Evolutionary conservation across 1,140 invertebrate genomes (phyloP).

Genomic region (Caerostris darwini): DNA sequence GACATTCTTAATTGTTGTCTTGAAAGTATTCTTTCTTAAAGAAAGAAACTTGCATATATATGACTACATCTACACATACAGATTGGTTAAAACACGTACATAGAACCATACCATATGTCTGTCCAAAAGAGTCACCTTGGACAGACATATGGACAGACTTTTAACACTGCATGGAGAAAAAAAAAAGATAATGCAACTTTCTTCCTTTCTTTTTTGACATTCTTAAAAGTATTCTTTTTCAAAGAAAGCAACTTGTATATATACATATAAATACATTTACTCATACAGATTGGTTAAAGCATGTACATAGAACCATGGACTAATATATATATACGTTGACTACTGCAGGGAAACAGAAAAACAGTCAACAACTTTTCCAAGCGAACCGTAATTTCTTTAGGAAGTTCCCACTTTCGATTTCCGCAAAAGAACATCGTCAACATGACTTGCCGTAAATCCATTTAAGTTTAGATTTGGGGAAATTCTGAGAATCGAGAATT

Average conservation of each 20-base stretch:
- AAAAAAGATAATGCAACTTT: conserved; percentile 55
- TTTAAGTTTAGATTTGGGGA: conserved; percentile 52
- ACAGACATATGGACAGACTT: no score
- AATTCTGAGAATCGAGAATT: conserved; percentile 21
- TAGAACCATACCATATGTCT: no score
- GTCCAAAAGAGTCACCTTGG: background rate
- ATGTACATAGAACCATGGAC: conserved; percentile 34
- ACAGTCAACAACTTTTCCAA: background rate
- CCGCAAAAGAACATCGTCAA: background rate
- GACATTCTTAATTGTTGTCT: no score
- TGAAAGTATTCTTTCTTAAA: background rate
- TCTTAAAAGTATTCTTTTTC: background rate
- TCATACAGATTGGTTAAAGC: conserved; percentile 37
- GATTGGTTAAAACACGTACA: conserved; percentile 43
- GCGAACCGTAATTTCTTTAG: background rate
- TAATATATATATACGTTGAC: no score
- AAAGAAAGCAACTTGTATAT: conserved; percentile 26
- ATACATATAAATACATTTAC: conserved; percentile 15
- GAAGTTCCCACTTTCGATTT: background rate
- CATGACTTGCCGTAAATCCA: conserved; percentile 60
- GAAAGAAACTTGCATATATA: conserved; percentile 36
- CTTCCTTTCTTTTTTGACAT: background rate
- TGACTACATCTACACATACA: background rate
- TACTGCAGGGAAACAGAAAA: background rate
- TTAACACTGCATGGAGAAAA: no score